Base-by-base conservation (phyloP, 1,140 invertebrate genomes). In the Drosophila trapezifrons region DNA sequence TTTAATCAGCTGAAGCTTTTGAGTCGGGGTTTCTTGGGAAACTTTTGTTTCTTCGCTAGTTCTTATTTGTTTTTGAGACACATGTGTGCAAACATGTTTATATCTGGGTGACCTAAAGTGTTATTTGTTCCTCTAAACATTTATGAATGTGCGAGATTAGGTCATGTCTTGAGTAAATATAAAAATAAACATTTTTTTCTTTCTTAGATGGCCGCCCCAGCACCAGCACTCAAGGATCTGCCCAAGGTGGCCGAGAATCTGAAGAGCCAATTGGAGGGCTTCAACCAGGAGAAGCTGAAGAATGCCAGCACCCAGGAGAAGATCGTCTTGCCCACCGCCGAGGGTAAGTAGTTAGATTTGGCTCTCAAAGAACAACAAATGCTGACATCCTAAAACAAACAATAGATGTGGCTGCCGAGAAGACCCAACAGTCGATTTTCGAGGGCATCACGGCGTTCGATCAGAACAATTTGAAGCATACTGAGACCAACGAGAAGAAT, bases 401-500 rank as follows among this genome's bases (percentile, higher is more conserved):
- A 91, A 67, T 91, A 98, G 97, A 98, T 94, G 95, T 98, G 73
- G 96, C 95, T 51, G 94, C 96, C 45, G 97, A 98, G 92, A 98
- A 97, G 93, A 96, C 94, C 62, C 96, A 97, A 92, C 95, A 97
- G 92, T 96, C 96, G 45, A 92, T 98, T 45, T 95, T 98, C 81
- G 95, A 96, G 85, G 96, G 96, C 49, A 97, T 98, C 78, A 96
- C 97, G 92, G 94, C 94, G 64, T 98, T 98, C 90, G 95, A 98
- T 92, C 93, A 96, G 46, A 94, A 93, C 66, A 95, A 96, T 91
- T 93, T 99, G 92, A 98, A 98, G 93, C 98, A 97, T 91, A 97
- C 97, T 22, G 96, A 97, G 92, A 98, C 98, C 35, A 94, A 97
- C 85, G 97, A 98, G 92, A 99, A 99, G 92, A 98, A 98, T 92